These are phyloP conservation scores for Pantherophis alleghaniensis DNA, from an alignment of 2,797 vertebrate genomes.

Conservation along the genomic window DNA sequence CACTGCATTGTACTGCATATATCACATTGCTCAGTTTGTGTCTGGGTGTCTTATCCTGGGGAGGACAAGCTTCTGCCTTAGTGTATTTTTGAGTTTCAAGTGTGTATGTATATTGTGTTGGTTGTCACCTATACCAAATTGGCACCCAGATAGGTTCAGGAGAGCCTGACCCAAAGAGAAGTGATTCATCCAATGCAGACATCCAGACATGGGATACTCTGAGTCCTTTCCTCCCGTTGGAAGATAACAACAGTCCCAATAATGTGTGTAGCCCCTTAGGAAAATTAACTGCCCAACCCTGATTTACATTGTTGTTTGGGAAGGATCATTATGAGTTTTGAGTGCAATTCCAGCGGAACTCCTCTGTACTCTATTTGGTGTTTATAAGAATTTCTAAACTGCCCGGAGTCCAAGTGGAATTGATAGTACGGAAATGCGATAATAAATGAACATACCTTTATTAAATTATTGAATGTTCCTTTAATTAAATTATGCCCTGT, in stretches of 20 bases:
- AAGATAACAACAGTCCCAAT: neutral
- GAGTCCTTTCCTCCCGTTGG: neutral
- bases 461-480: neutral
- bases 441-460: neutral
- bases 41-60: neutral
- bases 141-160: neutral
- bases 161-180: neutral
- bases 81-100: neutral
- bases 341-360: neutral
- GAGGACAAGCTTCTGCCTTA: neutral
- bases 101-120: neutral
- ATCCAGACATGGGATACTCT: neutral
- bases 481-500: neutral
- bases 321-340: neutral
- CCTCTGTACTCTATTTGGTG: neutral
- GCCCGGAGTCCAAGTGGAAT: neutral
- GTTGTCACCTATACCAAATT: neutral
- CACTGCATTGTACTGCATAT: too few relatives aligned
- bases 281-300: neutral
- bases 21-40: neutral
- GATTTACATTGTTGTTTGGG: neutral
- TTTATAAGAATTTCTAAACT: neutral
- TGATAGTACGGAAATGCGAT: neutral
- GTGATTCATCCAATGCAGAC: neutral
- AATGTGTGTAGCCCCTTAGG: neutral